Percentiles rank a stretch among this genome's conserved stretches.
These are phyloP conservation scores for Patagioenas fasciata DNA, from an alignment of 2,113 vertebrate species.

Conservation along the genomic window DNA sequence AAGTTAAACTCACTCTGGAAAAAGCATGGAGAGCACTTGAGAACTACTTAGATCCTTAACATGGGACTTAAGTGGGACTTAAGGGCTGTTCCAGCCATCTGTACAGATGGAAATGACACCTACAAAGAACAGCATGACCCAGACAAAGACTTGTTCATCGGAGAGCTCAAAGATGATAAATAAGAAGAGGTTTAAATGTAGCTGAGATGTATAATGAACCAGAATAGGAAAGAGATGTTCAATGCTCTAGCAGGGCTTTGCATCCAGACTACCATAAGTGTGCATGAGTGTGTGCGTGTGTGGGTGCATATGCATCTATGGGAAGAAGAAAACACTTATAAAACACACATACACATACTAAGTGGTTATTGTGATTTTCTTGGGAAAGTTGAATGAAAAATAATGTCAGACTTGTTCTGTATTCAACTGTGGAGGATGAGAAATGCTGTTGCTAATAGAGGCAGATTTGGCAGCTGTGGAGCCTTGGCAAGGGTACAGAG, in stretches of 20 bases:
- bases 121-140: background rate
- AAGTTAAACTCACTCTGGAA: background rate
- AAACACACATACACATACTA: background rate
- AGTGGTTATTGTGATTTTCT: constrained; percentile 3
- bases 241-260: background rate
- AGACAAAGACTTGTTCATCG: constrained; percentile 24
- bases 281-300: background rate
- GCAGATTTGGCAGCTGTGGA: constrained; percentile 57
- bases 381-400: constrained; percentile 33
- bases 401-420: constrained; percentile 55
- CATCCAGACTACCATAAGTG: background rate
- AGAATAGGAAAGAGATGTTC: background rate
- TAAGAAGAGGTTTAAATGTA: background rate
- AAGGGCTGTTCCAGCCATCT: background rate
- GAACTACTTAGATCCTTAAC: constrained; percentile 18
- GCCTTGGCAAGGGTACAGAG: constrained; percentile 63
- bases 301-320: background rate
- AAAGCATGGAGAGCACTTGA: background rate
- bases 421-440: background rate
- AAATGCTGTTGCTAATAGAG: constrained; percentile 61
- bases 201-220: background rate
- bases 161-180: constrained; percentile 1
- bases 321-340: background rate
- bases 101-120: background rate
- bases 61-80: constrained; percentile 24